Conservation (phyloP, 2,113 vertebrate species). For the Erinaceus europaeus region DNA sequence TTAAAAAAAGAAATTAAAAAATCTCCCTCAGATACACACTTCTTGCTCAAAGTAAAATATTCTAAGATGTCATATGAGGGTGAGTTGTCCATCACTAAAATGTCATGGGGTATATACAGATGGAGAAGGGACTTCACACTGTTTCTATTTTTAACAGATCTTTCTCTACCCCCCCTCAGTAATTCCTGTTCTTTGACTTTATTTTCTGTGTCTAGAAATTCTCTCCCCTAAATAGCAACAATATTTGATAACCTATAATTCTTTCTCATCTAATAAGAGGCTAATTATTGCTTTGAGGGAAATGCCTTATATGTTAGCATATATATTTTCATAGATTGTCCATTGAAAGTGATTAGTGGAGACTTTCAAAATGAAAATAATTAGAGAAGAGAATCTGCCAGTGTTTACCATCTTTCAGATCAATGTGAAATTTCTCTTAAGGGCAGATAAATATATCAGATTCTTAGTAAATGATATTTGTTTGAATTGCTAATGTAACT, state of each 20-base stretch:
- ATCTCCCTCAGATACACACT: no score
- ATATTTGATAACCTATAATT: background rate
- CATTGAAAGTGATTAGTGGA: conserved; percentile 19
- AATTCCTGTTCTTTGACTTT: background rate
- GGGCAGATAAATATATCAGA: background rate
- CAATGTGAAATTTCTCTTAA: conserved; percentile 18
- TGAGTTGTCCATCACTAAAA: background rate
- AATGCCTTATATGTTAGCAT: background rate
- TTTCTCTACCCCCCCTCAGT: no score
- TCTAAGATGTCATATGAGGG: background rate
- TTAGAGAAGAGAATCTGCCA: conserved; percentile 2
- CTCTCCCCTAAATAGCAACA: background rate
- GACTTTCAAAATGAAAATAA: conserved; percentile 38
- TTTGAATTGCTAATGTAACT: background rate
- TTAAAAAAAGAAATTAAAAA: no score
- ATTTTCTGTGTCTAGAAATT: conserved; percentile 13
- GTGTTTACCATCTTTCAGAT: background rate
- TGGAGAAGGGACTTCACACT: background rate
- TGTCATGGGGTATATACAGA: background rate
- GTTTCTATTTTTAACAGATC: background rate
- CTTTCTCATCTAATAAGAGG: conserved; percentile 22
- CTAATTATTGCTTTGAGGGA: background rate
- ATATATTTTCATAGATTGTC: conserved; percentile 35
- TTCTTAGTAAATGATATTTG: background rate
- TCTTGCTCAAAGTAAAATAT: background rate